Base-by-base conservation (phyloP, 2,888 invertebrate species). In the Melipona bicolor region DNA sequence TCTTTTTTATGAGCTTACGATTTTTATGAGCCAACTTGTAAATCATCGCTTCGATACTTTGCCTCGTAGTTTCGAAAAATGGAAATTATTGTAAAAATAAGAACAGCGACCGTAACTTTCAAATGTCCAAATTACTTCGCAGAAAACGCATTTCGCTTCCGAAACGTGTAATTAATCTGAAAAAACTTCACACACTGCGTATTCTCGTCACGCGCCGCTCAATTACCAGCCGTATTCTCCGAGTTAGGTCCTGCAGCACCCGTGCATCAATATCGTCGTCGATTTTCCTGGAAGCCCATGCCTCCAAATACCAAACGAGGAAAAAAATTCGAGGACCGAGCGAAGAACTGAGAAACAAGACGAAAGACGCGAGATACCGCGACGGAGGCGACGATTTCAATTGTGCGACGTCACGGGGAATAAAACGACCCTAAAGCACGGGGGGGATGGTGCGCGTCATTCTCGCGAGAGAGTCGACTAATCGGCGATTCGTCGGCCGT, bases 401-500 rank as follows among this genome's bases (percentile, higher is more conserved):
- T 59, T n/a, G 56, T 15, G n/a, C 56, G n/a, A 59, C 56, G 56
- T 59, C 56, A 59, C 15, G 56, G 24, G 5, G 4, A 27, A 24
- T 19, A 61, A 24, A 24, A n/a, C 59, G 54, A 15, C 24, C 21
- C 67, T 9, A 50, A 61, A 36, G 19, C 27, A 36, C 49, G 43
- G 61, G 54, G 82, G 70, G 77, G 24, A 19, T 19, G 43, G 61
- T 50, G 62, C 79, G 43, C 67, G 79, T 80, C 19, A 50, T 73
- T 71, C 59, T 77, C 84, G 72, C 82, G 81, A 83, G 73, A 36
- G 32, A 73, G 72, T 80, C 79, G 70, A 80, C 69, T 79, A 71
- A 71, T 77, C 69, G 81, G 32, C 76, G 67, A 83, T 81, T 64
- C 78, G 64, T 71, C 24, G 75, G 77, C 82, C 27, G 91, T 43